Evolutionary conservation across 2,113 vertebrate genomes (phyloP).

Genomic region (Heloderma charlesbogerti): DNA sequence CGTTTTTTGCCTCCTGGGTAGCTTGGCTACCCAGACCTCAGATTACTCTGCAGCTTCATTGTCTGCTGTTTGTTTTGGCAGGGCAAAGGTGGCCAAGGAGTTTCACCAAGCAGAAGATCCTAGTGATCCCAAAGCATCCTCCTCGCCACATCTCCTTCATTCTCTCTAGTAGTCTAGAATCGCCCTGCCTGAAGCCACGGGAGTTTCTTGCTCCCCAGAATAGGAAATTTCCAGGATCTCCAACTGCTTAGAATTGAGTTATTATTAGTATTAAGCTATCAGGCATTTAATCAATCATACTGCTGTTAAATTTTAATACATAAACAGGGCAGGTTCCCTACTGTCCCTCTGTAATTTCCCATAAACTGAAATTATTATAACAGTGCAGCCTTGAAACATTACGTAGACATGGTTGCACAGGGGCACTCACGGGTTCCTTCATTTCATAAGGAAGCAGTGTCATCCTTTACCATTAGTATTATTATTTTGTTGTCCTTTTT

Average conservation of each 20-base stretch:
- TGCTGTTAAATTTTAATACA: constrained; percentile 43
- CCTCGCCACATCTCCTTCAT: too few species aligned
- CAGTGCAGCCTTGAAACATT: neutral
- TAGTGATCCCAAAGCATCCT: neutral
- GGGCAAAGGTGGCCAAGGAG: neutral
- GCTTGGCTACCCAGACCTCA: too few species aligned
- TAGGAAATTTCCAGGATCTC: constrained; percentile 35
- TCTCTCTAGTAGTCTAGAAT: neutral
- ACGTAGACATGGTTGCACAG: too few species aligned
- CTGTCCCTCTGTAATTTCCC: neutral
- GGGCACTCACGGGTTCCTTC: neutral
- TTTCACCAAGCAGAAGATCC: neutral
- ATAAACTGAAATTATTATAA: neutral
- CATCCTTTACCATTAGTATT: neutral
- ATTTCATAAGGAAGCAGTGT: neutral
- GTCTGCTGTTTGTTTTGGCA: neutral
- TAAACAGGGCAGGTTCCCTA: neutral
- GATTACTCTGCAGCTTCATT: neutral
- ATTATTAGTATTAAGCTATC: constrained; percentile 64
- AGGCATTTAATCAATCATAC: constrained; percentile 60
- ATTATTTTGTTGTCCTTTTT: neutral
- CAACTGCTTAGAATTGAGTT: constrained; percentile 63
- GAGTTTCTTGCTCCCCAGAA: neutral
- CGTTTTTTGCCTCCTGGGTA: too few species aligned
- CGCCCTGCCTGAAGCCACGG: neutral